phyloP scores from a whole-genome alignment of 2,888 invertebrate species.

The Lobophora halterata region DNA sequence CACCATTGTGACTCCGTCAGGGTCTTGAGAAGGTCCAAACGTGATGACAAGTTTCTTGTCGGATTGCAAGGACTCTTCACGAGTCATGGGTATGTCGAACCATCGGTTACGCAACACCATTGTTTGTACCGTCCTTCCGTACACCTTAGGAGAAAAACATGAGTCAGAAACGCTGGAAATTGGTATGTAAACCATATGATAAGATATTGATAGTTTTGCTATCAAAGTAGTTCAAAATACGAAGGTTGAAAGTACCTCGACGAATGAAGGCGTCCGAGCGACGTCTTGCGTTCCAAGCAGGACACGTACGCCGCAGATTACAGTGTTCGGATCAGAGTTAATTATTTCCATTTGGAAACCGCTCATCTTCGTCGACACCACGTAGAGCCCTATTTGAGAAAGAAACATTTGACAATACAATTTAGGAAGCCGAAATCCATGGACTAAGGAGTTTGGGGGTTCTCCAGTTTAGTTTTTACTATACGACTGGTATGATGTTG shows the following conservation, averaged over 20 bases:
- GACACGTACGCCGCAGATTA: conserved; percentile 94
- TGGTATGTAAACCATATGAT: neutral
- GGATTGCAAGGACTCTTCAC: conserved; percentile 95
- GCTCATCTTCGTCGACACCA: conserved; percentile 94
- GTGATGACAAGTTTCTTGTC: conserved; percentile 93
- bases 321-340: conserved; percentile 92
- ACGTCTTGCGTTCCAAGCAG: conserved; percentile 92
- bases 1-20: conserved; percentile 93
- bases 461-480: too few relatives aligned
- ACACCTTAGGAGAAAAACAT: conserved; percentile 70
- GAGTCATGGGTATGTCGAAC: conserved; percentile 96
- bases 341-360: conserved; percentile 94
- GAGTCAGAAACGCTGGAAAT: neutral
- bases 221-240: neutral
- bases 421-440: too few relatives aligned
- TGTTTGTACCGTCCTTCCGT: conserved; percentile 87
- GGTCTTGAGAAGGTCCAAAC: conserved; percentile 92
- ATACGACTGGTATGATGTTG: too few relatives aligned
- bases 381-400: conserved; percentile 97
- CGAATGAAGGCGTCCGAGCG: conserved; percentile 87
- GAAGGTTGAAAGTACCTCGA: conserved; percentile 78
- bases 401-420: too few relatives aligned
- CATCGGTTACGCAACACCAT: conserved; percentile 90
- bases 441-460: too few relatives aligned
- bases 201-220: neutral